Evolutionary conservation across 1,140 invertebrate genomes (phyloP).

Genomic region (Apis laboriosa): DNA sequence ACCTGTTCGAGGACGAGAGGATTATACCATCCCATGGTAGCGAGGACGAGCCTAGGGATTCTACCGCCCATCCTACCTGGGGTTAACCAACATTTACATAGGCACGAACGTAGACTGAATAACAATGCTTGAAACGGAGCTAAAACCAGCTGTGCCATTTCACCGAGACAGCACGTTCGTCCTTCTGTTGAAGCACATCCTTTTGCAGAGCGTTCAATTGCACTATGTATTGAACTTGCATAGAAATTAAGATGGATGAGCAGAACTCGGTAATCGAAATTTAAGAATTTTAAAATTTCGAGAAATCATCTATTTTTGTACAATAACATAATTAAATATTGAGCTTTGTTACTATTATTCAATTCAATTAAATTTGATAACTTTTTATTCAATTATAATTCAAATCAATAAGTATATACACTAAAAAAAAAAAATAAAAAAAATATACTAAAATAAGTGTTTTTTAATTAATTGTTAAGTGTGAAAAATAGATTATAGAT

Average conservation of each 20-base stretch:
- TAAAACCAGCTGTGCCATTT: conserved; percentile 46
- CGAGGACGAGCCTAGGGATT: conserved; percentile 55
- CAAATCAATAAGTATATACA: background rate
- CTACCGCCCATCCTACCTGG: conserved; percentile 42
- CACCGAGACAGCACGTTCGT: conserved; percentile 44
- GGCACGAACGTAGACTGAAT: conserved; percentile 69
- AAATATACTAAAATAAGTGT: background rate
- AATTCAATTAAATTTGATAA: background rate
- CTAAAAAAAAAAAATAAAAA: background rate
- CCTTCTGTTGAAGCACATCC: conserved; percentile 24
- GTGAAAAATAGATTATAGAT: background rate
- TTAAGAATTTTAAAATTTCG: background rate
- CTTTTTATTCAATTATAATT: background rate
- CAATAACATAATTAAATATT: background rate
- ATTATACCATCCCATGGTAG: conserved; percentile 50
- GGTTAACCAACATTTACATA: conserved; percentile 75
- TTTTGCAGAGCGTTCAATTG: background rate
- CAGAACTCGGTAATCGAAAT: conserved; percentile 19
- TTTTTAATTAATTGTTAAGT: background rate
- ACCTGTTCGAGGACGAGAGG: conserved; percentile 52
- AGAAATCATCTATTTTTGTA: background rate
- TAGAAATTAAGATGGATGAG: conserved; percentile 29
- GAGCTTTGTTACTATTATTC: background rate
- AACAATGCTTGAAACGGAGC: conserved; percentile 71
- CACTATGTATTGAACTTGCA: conserved; percentile 30